Evolutionary conservation across 2,113 vertebrate species (phyloP), one percentile per base, ranked within the genome.

Genomic region (Microcebus lehilahytsara): DNA sequence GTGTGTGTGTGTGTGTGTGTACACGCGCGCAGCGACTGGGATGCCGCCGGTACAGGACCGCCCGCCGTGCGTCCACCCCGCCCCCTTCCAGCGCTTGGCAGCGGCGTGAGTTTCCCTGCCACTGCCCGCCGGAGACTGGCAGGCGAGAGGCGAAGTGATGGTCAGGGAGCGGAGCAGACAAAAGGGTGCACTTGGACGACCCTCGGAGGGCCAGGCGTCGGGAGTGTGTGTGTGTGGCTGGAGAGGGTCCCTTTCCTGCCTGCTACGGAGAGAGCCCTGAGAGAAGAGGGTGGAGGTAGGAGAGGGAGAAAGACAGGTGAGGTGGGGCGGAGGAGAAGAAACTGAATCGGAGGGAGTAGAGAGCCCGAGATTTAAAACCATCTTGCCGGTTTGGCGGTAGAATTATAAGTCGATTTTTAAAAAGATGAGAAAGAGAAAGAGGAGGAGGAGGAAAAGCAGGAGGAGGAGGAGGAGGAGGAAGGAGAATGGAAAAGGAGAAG

Each of bases 181-280:
- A 98, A 98, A 96, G 95, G 74, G 83, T 74, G 71, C 69, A 13
- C 37, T 83, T 37, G 85, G 74, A 72, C 3, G 53, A 79, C 78
- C 42, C 78, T 86, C 14, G 0, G 14, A 67, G 91, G 62, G 62
- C 67, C 7, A 91, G 69, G 91, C 11, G 3, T 30, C 49, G 20
- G 56, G 23, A 1, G 49, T n/a, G 53, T 37, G 12, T 60, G 13
- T 60, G 25, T 23, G 17, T 34, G 58, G 56, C 0, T 56, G 56
- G 9, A 78, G 9, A 34, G 58, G 53, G 23, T 64, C 23, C 75
- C 53, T 75, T 66, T n/a, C 23, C 51, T 58, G 66, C 46, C 72
- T 27, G 81, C 78, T 32, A 49, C 10, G 37, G 77, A 93, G n/a
- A 62, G 51, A 32, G 32, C 9, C 0, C n/a, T 60, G n/a, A 49